These are phyloP conservation scores for Corydoras sp. DNA, from an alignment of 2,113 vertebrate genomes.

Conservation along the genomic window DNA sequence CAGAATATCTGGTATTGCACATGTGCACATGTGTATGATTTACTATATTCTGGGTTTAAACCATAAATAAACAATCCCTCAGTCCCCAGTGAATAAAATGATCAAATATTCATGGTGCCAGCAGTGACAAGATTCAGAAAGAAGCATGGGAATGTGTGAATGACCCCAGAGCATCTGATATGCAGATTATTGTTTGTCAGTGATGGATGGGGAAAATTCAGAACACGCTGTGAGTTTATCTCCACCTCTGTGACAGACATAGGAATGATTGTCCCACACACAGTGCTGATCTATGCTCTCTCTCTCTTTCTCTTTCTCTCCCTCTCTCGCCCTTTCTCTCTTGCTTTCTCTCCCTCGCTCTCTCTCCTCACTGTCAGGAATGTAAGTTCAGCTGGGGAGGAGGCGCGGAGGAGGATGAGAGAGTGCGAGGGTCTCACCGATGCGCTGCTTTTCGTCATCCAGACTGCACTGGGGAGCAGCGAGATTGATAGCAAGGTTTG, in stretches of 20 bases:
- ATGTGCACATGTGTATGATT: no score
- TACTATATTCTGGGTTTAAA: no score
- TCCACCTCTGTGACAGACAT: neutral
- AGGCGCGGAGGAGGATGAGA: conserved; percentile 93
- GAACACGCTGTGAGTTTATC: neutral
- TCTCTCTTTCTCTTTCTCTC: conserved; percentile 27
- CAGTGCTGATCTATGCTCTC: conserved; percentile 32
- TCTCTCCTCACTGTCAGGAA: conserved; percentile 70
- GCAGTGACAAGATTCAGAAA: conserved; percentile 19
- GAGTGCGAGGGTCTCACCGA: conserved; percentile 97
- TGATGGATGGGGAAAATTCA: neutral
- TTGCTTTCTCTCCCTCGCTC: conserved; percentile 17
- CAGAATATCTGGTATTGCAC: no score
- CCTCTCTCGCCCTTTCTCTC: conserved; percentile 2
- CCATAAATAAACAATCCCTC: conserved; percentile 5
- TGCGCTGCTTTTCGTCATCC: conserved; percentile 93
- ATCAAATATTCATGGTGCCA: conserved; percentile 39
- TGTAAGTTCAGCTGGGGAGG: conserved; percentile 95
- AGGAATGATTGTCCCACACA: conserved; percentile 4
- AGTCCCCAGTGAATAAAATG: conserved; percentile 19
- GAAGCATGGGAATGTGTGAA: conserved; percentile 23
- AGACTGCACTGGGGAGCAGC: conserved; percentile 92
- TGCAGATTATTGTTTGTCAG: conserved; percentile 25
- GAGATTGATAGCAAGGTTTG: conserved; percentile 99
- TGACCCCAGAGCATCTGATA: conserved; percentile 26